Evolutionary conservation across 2,797 vertebrate genomes (phyloP), one percentile per base, ranked within the genome.

Genomic region (Poeciliopsis infans): DNA sequence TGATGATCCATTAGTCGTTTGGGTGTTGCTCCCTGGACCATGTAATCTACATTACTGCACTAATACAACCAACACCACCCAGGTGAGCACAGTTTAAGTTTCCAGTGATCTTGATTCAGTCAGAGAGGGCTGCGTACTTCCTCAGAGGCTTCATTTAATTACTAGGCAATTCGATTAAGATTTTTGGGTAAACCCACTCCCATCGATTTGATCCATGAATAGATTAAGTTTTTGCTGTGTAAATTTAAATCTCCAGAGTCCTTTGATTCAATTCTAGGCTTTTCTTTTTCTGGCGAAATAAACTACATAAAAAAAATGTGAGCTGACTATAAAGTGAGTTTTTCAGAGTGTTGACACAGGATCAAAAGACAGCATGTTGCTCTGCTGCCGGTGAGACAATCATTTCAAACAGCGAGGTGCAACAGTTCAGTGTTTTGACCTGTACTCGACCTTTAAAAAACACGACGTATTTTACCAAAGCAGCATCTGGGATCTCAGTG

Each of bases 1-100:
- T 79, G 39, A 46, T 75, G 55, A 78, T 80, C 64, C n/a, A 18
- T 43, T 53, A 83, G 77, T 77, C 76, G 69, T 84, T 77, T 47
- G 77, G 33, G 59, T 73, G 39, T 43, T 71, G 79, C 76, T 84
- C 46, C 7, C 5, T 66, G 41, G 23, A 75, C 33, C 66, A 75
- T 46, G 49, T 55, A 77, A 86, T 85, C 33, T 1, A 75, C 51
- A 75, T 75, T 78, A 51, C 55, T 74, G 36, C 53, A 49, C 41
- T 23, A 41, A 69, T 11, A 18, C 74, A 76, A 71, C 31, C 78
- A 75, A 64, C 55, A 74, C 18, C 45, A 74, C 41, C 46, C 16
- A 74, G 45, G n/a, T 68, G 23, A 76, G 46, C 41, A 69, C 55
- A 75, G 10, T 36, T 13, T 59, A 72, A 79, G 61, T 73, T 57